A percentile compares a stretch with the other conserved stretches of the same genome.
Conservation (phyloP, 2,888 invertebrate genomes). For the Kryphioiulus occultus region DNA sequence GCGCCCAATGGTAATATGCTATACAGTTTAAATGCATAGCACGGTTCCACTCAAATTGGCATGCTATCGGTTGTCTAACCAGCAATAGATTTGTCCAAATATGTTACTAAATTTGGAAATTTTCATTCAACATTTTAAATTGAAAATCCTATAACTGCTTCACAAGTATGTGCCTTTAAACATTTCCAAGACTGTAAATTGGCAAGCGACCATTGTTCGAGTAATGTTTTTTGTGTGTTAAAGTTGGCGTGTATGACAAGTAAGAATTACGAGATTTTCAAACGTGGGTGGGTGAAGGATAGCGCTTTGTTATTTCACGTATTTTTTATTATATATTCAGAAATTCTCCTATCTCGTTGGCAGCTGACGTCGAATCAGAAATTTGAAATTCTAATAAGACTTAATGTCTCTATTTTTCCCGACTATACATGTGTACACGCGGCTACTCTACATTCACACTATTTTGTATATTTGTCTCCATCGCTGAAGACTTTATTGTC, state of each 20-base stretch:
- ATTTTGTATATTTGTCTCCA: background rate
- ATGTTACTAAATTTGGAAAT: background rate
- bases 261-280: background rate
- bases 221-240: background rate
- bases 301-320: background rate
- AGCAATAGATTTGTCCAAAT: background rate
- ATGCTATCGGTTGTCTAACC: too few species aligned
- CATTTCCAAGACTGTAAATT: background rate
- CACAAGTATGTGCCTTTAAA: background rate
- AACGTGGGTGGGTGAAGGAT: background rate
- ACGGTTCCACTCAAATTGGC: too few species aligned
- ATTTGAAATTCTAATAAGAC: slow-evolving; percentile 3
- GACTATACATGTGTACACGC: background rate
- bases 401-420: background rate
- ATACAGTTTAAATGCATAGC: too few species aligned
- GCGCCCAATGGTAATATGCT: too few species aligned
- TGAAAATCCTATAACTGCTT: too few species aligned
- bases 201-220: background rate
- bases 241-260: background rate
- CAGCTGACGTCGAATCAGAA: background rate
- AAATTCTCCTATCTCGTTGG: background rate
- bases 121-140: background rate
- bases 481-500: background rate
- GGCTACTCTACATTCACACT: background rate
- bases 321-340: background rate